Evolutionary conservation across 1,140 invertebrate species (phyloP), one percentile per base, ranked within the genome.

Genomic region (Bilobella aurantiaca): DNA sequence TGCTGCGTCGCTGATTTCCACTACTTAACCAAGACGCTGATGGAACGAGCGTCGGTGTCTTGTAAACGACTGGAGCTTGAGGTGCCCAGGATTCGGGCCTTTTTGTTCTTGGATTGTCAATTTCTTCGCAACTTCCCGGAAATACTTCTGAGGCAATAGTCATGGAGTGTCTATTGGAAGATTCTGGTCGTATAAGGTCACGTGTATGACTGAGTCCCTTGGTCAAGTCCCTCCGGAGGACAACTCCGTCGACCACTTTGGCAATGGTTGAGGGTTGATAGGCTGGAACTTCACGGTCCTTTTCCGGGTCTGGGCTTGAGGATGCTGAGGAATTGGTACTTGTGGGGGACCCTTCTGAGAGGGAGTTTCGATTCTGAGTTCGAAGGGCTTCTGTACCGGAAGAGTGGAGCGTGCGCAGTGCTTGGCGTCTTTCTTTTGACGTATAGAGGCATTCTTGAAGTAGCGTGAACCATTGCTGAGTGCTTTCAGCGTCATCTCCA

Each of bases 371-470:
- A 31, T 34, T 21, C n/a, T 21, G 3, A 5, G 31, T 42, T 18
- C 64, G 59, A 5, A 58, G 56, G 23, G 32, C 61, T 32, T 30
- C 8, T 31, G 49, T 27, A 21, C 49, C 32, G n/a, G 14, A 57
- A 34, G 58, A 64, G 34, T 81, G 80, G 23, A 78, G 75, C n/a
- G 77, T 77, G 69, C 81, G 78, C 60, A 83, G 69, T n/a, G 81
- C 79, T 71, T 77, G 77, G 63, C 82, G 74, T 31, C 82, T 77
- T 73, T 84, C 81, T 74, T 84, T 83, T 64, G 82, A 82, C 64
- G 79, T 81, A 68, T 82, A 73, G 57, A 81, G 81, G 73, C 82
- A 83, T 74, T 84, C 82, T 78, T 83, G 82, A 32, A 83, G 73
- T 59, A 83, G 74, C 74, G 83, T 83, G 73, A 81, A 84, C 83